Conservation (phyloP, 2,888 invertebrate genomes). For the Amphipyra berbera region DNA sequence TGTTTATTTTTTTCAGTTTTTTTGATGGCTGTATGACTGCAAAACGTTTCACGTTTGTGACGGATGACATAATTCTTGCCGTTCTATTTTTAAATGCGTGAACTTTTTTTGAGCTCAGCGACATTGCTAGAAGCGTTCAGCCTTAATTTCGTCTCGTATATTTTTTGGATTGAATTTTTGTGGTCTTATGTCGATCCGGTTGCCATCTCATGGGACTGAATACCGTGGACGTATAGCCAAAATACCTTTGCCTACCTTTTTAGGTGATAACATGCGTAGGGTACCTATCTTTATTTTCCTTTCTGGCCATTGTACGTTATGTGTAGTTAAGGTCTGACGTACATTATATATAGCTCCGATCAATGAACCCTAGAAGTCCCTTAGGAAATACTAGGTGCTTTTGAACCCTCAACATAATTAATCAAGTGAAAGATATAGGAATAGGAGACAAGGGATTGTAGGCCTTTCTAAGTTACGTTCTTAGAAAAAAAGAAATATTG, state of each 20-base stretch:
- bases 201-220: not conserved
- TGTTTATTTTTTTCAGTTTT: slow-evolving; percentile 1
- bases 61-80: slow-evolving; percentile 10
- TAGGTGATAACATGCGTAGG: not conserved
- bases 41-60: slow-evolving; percentile 33
- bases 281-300: too few species aligned
- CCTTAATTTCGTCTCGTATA: not conserved
- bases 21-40: slow-evolving; percentile 21
- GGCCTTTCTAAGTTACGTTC: not conserved
- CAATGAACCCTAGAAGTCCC: not conserved
- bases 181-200: not conserved
- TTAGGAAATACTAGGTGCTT: not conserved
- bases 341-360: not conserved
- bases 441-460: not conserved
- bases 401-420: not conserved
- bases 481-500: too few species aligned
- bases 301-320: not conserved
- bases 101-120: slow-evolving; percentile 21
- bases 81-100: slow-evolving; percentile 41
- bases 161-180: slow-evolving; percentile 3
- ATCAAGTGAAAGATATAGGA: slow-evolving; percentile 7
- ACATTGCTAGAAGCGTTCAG: not conserved
- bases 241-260: not conserved
- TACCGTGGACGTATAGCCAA: not conserved
- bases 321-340: not conserved